Evolutionary conservation across 2,797 vertebrate species (phyloP).

Genomic region (Coranthus polyacanthus): DNA sequence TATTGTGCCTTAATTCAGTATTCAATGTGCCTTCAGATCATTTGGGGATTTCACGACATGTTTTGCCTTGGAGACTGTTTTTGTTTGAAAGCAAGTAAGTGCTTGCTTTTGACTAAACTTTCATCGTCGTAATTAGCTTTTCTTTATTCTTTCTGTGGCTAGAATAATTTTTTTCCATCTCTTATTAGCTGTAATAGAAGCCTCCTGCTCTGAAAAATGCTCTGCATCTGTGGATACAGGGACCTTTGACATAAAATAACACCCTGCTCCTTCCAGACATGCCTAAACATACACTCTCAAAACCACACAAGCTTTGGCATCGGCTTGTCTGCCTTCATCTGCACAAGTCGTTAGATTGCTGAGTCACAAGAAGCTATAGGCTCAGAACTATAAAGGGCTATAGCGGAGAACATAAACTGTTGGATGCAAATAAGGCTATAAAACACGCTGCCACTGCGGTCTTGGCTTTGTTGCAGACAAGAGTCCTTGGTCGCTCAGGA

Average conservation of each 20-base stretch:
- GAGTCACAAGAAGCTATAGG: slow-evolving; percentile 62
- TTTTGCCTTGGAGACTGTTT: too few species aligned
- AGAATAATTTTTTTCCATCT: slow-evolving; percentile 10
- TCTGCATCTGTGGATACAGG: slow-evolving; percentile 31
- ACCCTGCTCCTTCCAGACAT: slow-evolving; percentile 55
- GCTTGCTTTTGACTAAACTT: slow-evolving; percentile 6
- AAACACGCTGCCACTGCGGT: slow-evolving; percentile 61
- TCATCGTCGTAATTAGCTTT: slow-evolving; percentile 17
- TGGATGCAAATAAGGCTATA: slow-evolving; percentile 67
- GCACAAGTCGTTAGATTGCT: slow-evolving; percentile 33
- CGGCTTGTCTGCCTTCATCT: slow-evolving; percentile 41
- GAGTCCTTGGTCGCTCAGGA: slow-evolving; percentile 28
- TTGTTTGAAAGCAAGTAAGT: too few species aligned
- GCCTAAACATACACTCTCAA: slow-evolving; percentile 56
- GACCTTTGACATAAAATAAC: slow-evolving; percentile 70
- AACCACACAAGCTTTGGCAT: slow-evolving; percentile 61
- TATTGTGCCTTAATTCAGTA: neutral
- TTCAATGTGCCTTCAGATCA: neutral
- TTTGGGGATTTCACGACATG: too few species aligned
- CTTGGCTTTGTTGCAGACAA: slow-evolving; percentile 53
- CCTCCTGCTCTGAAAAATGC: slow-evolving; percentile 27
- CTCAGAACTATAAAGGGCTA: slow-evolving; percentile 55
- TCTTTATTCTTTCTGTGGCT: slow-evolving; percentile 5
- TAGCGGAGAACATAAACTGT: slow-evolving; percentile 51
- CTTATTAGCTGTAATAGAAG: slow-evolving; percentile 24